phyloP scores from a whole-genome alignment of 1,140 invertebrate genomes.

The Magallana angulata region DNA sequence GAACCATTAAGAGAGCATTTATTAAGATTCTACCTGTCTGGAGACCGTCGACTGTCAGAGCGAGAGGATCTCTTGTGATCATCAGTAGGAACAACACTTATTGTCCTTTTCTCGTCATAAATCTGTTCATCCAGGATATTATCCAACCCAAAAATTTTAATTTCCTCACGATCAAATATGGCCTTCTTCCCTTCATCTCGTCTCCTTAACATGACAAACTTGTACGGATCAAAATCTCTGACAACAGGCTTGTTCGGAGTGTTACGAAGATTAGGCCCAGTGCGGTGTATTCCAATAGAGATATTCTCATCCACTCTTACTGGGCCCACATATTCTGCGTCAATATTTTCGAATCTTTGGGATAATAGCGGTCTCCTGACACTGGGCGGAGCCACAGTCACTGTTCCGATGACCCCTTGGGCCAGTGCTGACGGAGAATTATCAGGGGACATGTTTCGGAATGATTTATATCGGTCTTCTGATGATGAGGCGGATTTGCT shows the following conservation, averaged over 20 bases:
- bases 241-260: slow-evolving; percentile 53
- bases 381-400: slow-evolving; percentile 6
- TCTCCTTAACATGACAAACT: slow-evolving; percentile 66
- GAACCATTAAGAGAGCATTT: not conserved
- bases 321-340: slow-evolving; percentile 50
- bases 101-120: slow-evolving; percentile 69
- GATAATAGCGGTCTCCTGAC: slow-evolving; percentile 51
- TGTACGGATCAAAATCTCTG: slow-evolving; percentile 62
- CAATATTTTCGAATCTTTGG: slow-evolving; percentile 54
- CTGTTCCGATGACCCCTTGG: not conserved
- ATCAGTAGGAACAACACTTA: slow-evolving; percentile 55
- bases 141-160: slow-evolving; percentile 69
- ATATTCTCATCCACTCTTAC: slow-evolving; percentile 66
- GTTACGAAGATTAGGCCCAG: slow-evolving; percentile 51
- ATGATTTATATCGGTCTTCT: not conserved
- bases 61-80: slow-evolving; percentile 4
- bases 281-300: slow-evolving; percentile 64
- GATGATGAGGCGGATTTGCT: not conserved
- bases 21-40: not conserved
- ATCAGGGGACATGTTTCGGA: not conserved
- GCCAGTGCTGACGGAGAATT: not conserved
- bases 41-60: not conserved
- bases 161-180: slow-evolving; percentile 75
- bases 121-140: slow-evolving; percentile 61
- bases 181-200: slow-evolving; percentile 67